Percentiles rank a stretch among this genome's conserved stretches.
These are phyloP conservation scores for Sminthurides aquaticus DNA, from an alignment of 2,888 invertebrate species.

Conservation along the genomic window DNA sequence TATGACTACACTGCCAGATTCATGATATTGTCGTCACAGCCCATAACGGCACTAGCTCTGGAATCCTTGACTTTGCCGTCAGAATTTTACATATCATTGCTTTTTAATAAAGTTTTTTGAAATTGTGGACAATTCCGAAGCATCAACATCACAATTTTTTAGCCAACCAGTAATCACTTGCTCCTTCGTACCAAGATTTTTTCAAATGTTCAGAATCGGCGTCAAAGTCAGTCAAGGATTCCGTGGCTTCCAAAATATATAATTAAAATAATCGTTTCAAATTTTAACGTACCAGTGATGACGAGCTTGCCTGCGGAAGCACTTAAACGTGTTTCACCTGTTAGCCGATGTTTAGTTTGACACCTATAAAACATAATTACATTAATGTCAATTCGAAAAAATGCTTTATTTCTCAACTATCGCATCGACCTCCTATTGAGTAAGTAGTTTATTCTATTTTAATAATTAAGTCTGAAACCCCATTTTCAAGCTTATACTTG, in stretches of 20 bases:
- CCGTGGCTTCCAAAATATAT: slow-evolving; percentile 4
- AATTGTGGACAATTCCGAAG: no score
- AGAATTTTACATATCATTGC: not conserved
- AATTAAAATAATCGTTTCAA: no score
- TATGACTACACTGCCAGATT: slow-evolving; percentile 34
- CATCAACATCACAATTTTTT: no score
- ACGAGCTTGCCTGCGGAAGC: slow-evolving; percentile 89
- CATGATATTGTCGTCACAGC: slow-evolving; percentile 42
- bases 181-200: no score
- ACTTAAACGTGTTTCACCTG: slow-evolving; percentile 84
- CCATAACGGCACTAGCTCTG: slow-evolving; percentile 31
- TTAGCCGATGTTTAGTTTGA: slow-evolving; percentile 83
- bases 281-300: slow-evolving; percentile 76
- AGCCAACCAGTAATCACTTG: no score
- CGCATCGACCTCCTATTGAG: not conserved
- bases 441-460: not conserved
- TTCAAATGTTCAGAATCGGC: no score
- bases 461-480: not conserved
- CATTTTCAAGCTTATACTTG: no score
- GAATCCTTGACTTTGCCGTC: not conserved
- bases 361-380: slow-evolving; percentile 58
- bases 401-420: not conserved
- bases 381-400: no score
- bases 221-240: slow-evolving; percentile 22
- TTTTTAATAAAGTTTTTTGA: no score